Percentiles rank a stretch among this genome's conserved stretches.
Conservation (phyloP, 1,140 invertebrate genomes). For the Andrena cerasifolii region DNA sequence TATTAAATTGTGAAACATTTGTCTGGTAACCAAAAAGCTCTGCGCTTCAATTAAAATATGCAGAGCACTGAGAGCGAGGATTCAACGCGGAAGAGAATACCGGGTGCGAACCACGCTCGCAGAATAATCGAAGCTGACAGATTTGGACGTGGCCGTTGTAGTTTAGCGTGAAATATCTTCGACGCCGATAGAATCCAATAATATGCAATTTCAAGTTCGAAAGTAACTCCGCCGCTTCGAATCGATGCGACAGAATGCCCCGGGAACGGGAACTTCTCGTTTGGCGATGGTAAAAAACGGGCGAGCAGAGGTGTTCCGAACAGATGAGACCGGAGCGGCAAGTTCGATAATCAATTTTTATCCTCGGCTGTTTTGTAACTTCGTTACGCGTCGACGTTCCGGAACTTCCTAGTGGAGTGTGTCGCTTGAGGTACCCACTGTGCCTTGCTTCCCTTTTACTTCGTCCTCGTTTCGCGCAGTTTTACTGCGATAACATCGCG, state of each 20-base stretch:
- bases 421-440: too few species aligned
- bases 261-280: conserved; percentile 17
- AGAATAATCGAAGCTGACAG: conserved; percentile 34
- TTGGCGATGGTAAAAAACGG: neutral
- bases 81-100: neutral
- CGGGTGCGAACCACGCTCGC: neutral
- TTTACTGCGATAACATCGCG: neutral
- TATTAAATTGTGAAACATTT: too few species aligned
- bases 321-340: conserved; percentile 28
- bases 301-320: conserved; percentile 21
- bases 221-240: conserved; percentile 26
- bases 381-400: conserved; percentile 22
- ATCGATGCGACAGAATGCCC: conserved; percentile 26
- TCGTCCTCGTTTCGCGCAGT: neutral
- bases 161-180: conserved; percentile 34
- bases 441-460: too few species aligned
- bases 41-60: too few species aligned
- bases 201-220: conserved; percentile 52
- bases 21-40: too few species aligned
- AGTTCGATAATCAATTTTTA: conserved; percentile 52
- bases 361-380: conserved; percentile 36
- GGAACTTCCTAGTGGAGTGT: conserved; percentile 1
- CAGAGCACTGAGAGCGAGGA: neutral
- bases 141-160: conserved; percentile 30
- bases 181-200: conserved; percentile 51